These are phyloP conservation scores for Propithecus coquereli DNA, from an alignment of 2,113 vertebrate species.

Conservation along the genomic window DNA sequence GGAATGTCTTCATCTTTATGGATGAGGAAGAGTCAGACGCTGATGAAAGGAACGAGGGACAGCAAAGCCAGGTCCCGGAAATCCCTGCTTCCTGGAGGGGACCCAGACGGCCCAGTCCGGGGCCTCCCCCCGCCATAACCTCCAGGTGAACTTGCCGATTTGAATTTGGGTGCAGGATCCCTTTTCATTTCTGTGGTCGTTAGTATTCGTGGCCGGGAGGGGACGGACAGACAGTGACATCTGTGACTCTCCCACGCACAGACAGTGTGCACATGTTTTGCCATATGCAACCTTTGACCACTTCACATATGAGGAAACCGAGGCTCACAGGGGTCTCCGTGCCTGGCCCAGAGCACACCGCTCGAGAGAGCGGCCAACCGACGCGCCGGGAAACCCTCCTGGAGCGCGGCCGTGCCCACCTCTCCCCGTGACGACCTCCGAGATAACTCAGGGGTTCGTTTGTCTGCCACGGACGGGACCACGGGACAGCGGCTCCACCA, in stretches of 20 bases:
- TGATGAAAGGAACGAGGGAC: conserved; percentile 66
- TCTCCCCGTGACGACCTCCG: rapidly evolving
- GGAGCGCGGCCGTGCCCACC: rapidly evolving
- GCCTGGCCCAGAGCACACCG: not conserved
- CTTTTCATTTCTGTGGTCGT: not conserved
- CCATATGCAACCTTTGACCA: not conserved
- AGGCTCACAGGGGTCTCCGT: not conserved
- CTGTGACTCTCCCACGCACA: not conserved
- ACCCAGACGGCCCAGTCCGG: not conserved
- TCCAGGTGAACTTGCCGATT: not conserved
- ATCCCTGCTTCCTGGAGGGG: conserved; percentile 56
- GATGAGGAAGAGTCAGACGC: conserved; percentile 69
- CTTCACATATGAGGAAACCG: not conserved
- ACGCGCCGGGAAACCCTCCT: too few species aligned
- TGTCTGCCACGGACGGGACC: not conserved
- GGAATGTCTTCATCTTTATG: conserved; percentile 81
- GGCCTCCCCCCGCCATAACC: not conserved
- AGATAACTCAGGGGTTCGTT: too few species aligned
- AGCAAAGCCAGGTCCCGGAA: conserved; percentile 77
- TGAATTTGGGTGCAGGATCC: not conserved
- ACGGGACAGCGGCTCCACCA: not conserved
- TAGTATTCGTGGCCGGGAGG: not conserved
- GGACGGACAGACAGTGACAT: not conserved
- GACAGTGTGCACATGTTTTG: not conserved
- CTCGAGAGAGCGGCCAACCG: too few species aligned